Evolutionary conservation across 2,888 invertebrate genomes (phyloP).

Genomic region (Callinectes sapidus): DNA sequence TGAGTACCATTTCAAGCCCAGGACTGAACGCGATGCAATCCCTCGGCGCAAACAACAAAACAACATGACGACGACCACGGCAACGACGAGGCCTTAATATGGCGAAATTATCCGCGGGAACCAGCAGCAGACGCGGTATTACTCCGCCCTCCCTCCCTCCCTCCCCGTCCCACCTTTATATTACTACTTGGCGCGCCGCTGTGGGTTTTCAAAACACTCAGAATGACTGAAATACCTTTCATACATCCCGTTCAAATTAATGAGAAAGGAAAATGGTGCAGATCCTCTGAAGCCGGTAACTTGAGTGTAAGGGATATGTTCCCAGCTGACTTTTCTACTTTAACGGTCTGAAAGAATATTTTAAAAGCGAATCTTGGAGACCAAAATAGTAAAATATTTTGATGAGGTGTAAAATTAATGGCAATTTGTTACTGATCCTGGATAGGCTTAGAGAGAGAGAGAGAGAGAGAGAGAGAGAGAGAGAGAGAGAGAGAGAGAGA

Average conservation of each 20-base stretch:
- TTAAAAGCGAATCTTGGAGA: neutral
- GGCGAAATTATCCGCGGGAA: neutral
- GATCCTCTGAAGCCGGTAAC: neutral
- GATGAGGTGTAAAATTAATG: neutral
- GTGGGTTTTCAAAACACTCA: constrained; percentile 16
- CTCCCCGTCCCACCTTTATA: neutral
- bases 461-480: neutral
- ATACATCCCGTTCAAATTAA: constrained; percentile 5
- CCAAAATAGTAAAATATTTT: neutral
- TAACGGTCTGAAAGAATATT: neutral
- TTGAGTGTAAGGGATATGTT: neutral
- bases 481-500: constrained; percentile 7
- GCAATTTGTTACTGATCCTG: neutral
- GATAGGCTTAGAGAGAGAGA: neutral
- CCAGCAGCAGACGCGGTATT: neutral
- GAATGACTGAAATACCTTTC: constrained; percentile 26
- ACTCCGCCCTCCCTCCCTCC: neutral
- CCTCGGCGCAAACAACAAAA: neutral
- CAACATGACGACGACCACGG: neutral
- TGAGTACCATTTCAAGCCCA: neutral
- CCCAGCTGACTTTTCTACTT: neutral
- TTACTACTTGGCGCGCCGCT: constrained; percentile 23
- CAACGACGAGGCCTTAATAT: neutral
- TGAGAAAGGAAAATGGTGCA: constrained; percentile 1
- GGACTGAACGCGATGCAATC: neutral